phyloP scores from a whole-genome alignment of 2,797 vertebrate species.

The Odontamblyopus rebecca region DNA sequence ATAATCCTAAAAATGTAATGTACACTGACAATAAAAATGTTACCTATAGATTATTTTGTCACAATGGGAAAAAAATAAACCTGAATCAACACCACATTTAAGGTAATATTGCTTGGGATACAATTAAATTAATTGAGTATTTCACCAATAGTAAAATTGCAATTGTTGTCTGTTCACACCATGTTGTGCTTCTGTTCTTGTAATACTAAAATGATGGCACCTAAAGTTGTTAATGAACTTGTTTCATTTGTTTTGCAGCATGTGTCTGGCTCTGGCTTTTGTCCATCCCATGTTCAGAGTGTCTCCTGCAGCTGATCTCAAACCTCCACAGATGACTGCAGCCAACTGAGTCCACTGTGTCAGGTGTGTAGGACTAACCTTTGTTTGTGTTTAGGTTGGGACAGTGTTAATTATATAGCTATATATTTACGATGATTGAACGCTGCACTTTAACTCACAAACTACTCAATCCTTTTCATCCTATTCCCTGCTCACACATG shows the following conservation, averaged over 20 bases:
- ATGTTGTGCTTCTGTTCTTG: neutral
- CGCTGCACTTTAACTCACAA: too few relatives aligned
- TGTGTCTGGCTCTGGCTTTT: slow-evolving; percentile 40
- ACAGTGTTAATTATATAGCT: neutral
- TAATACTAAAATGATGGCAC: neutral
- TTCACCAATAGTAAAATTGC: neutral
- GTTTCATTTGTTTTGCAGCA: neutral
- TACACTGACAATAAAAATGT: too few relatives aligned
- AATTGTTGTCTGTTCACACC: neutral
- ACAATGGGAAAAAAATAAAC: too few relatives aligned
- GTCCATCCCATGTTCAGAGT: slow-evolving; percentile 46
- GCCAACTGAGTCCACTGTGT: slow-evolving; percentile 58
- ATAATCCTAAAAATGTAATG: too few relatives aligned
- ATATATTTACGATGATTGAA: neutral
- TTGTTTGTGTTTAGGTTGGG: slow-evolving; percentile 1
- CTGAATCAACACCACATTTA: too few relatives aligned
- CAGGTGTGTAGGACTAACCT: slow-evolving; percentile 45
- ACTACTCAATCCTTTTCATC: too few relatives aligned
- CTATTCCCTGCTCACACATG: too few relatives aligned
- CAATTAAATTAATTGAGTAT: neutral
- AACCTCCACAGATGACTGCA: slow-evolving; percentile 55
- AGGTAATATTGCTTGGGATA: too few relatives aligned
- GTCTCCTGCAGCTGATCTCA: slow-evolving; percentile 67
- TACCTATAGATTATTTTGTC: too few relatives aligned
- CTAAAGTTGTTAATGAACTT: neutral